These are phyloP conservation scores for Spodoptera littoralis DNA, from an alignment of 2,888 invertebrate genomes.

Conservation along the genomic window DNA sequence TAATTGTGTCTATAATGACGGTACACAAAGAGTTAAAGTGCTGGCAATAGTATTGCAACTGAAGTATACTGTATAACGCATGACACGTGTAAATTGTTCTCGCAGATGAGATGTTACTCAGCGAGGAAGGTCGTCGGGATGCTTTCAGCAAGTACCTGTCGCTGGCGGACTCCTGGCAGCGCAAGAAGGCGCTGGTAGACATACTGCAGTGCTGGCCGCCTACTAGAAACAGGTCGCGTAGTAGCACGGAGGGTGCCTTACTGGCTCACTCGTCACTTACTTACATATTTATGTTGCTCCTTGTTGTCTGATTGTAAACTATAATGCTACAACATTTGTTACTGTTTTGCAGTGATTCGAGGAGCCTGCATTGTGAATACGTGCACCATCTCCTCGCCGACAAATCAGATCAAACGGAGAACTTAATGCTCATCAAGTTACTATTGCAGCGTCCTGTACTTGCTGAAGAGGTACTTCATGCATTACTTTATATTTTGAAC, in stretches of 20 bases:
- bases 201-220: slow-evolving; percentile 81
- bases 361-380: slow-evolving; percentile 75
- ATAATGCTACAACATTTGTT: background rate
- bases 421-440: slow-evolving; percentile 74
- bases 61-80: too few relatives aligned
- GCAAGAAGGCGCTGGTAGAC: slow-evolving; percentile 78
- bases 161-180: slow-evolving; percentile 68
- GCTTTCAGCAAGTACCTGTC: slow-evolving; percentile 64
- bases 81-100: background rate
- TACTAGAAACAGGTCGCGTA: slow-evolving; percentile 58
- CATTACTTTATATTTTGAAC: background rate
- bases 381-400: slow-evolving; percentile 62
- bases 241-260: too few relatives aligned
- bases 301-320: background rate
- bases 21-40: too few relatives aligned
- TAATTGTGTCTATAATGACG: too few relatives aligned
- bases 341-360: slow-evolving; percentile 59
- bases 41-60: too few relatives aligned
- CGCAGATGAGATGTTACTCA: slow-evolving; percentile 69
- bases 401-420: slow-evolving; percentile 63
- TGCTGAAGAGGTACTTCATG: slow-evolving; percentile 68
- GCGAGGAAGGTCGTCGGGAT: slow-evolving; percentile 67
- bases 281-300: too few relatives aligned
- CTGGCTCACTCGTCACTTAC: too few relatives aligned
- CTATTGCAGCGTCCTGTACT: slow-evolving; percentile 72